Base-by-base conservation (phyloP, 2,113 vertebrate genomes). In the Pterophyllum scalare region DNA sequence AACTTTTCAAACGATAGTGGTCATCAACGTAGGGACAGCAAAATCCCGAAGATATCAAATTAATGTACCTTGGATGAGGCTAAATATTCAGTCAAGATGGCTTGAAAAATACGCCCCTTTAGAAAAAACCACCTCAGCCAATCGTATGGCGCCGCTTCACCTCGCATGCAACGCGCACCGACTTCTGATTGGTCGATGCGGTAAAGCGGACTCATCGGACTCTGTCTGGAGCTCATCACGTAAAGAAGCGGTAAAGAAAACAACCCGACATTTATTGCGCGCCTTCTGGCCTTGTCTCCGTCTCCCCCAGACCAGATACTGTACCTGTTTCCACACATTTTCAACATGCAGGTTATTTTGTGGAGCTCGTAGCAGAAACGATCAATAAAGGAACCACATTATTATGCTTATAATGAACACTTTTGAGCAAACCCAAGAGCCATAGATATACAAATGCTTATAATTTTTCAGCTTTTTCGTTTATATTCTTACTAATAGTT, bases 31-130 rank as follows among this genome's bases (percentile, higher is more conserved):
- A 9, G 38, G 49, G 54, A 14, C 31, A 49, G 49, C 24, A 22
- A 87, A 93, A 91, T 79, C 72, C 54, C 24, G 80, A 93, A 93
- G 87, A 94, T 93, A 94, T 93, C 81, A 88, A 92, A 90, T 94
- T 93, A 94, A 93, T 94, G 91, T 90, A 88, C 87, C 91, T 93
- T 91, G 87, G 91, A 94, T 93, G 82, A 85, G 88, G 94, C 94
- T 94, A 95, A 93, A 94, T 95, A 94, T 95, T 94, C 95, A 91
- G 95, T 94, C 94, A 94, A 96, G 91, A 95, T 95, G 94, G 94
- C 92, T 94, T 93, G 92, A 94, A 95, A 95, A 95, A 95, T 94
- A 95, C 95, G 94, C 94, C 95, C 95, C 94, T 94, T 95, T 84
- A 80, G 92, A 94, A 94, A 94, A 92, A 83, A 26, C 4, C 88